Conservation (phyloP, 2,113 vertebrate species). For the Notechis scutatus region DNA sequence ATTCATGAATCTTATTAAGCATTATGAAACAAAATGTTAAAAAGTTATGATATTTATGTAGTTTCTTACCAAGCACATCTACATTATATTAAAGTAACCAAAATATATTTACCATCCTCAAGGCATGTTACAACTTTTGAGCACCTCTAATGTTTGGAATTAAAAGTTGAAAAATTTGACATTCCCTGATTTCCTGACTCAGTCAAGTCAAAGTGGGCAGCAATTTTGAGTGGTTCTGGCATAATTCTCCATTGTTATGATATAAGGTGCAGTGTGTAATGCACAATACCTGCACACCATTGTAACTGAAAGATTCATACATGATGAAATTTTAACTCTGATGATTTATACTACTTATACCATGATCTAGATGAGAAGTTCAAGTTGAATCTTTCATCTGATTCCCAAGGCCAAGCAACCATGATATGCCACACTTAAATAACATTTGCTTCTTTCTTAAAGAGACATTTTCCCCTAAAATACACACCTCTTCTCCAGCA, state of each 20-base stretch:
- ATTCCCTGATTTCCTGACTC: background rate
- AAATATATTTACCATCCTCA: too few relatives aligned
- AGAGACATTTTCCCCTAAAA: background rate
- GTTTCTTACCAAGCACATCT: too few relatives aligned
- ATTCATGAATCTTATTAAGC: background rate
- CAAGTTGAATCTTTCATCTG: background rate
- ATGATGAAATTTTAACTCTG: background rate
- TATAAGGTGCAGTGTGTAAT: background rate
- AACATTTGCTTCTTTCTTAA: background rate
- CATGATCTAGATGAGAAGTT: background rate
- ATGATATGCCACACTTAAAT: background rate
- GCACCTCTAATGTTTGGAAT: too few relatives aligned
- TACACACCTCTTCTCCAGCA: background rate
- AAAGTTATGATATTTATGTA: too few relatives aligned
- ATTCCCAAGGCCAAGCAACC: background rate
- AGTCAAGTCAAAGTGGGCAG: background rate
- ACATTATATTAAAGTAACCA: too few relatives aligned
- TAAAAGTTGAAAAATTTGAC: too few relatives aligned
- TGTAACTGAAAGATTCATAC: background rate
- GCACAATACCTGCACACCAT: background rate
- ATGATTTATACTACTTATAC: background rate
- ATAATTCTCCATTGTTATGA: background rate
- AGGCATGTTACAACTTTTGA: too few relatives aligned
- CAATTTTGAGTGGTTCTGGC: background rate
- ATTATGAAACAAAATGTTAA: background rate